Percentiles rank a stretch among this genome's conserved stretches.
Conservation (phyloP, 2,113 vertebrate genomes). For the Pachycephala philippinensis region DNA sequence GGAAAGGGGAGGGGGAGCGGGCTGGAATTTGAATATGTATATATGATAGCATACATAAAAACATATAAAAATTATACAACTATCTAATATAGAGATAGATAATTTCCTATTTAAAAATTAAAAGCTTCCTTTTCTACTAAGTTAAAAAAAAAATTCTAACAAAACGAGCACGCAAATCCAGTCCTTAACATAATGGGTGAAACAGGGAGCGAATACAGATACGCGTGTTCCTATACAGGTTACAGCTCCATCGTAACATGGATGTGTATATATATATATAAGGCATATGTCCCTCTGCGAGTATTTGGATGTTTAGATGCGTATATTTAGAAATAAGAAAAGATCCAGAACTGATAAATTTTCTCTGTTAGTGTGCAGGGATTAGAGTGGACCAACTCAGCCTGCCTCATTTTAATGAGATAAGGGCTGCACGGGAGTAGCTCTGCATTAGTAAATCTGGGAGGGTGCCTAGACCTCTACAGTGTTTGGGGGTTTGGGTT, state of each 20-base stretch:
- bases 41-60: not conserved
- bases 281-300: not conserved
- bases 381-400: not conserved
- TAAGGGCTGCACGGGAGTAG: not conserved
- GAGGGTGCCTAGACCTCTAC: not conserved
- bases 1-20: not conserved
- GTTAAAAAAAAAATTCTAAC: not conserved
- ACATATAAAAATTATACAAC: not conserved
- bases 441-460: not conserved
- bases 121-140: not conserved
- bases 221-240: not conserved
- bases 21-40: not conserved
- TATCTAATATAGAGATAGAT: not conserved
- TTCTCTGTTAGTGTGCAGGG: not conserved
- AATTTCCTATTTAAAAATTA: not conserved
- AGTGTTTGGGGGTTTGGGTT: not conserved
- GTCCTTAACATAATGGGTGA: not conserved
- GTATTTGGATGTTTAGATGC: not conserved
- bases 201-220: not conserved
- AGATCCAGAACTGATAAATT: not conserved
- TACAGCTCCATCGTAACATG: not conserved
- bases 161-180: not conserved
- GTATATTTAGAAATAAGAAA: not conserved
- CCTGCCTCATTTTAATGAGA: constrained; percentile 28
- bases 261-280: not conserved